These are phyloP conservation scores for Columbina picui DNA, from an alignment of 2,113 vertebrate species.

Conservation along the genomic window DNA sequence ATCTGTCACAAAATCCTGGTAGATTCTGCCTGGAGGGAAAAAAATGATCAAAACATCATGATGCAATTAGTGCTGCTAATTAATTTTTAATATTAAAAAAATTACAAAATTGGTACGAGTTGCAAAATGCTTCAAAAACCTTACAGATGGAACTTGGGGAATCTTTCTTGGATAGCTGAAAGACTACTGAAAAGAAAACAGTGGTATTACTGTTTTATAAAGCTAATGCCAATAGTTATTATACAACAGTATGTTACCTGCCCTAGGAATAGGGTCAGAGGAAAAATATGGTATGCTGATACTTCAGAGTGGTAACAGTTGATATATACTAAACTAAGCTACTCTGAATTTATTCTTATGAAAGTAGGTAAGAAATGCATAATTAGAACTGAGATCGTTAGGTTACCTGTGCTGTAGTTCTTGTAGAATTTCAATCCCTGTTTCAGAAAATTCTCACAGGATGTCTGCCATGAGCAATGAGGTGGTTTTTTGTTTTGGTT, in stretches of 20 bases:
- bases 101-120: neutral
- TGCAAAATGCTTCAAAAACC: neutral
- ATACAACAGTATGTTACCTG: neutral
- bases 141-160: neutral
- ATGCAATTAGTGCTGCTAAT: neutral
- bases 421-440: neutral
- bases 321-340: neutral
- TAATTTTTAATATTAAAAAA: neutral
- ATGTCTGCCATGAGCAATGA: accelerated
- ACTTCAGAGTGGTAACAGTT: neutral
- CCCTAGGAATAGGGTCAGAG: neutral
- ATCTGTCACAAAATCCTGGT: neutral
- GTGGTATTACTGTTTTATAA: neutral
- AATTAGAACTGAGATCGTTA: neutral
- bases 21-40: neutral
- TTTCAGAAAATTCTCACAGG: neutral
- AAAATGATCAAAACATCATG: neutral
- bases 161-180: neutral
- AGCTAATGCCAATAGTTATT: neutral
- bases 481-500: neutral
- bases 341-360: neutral
- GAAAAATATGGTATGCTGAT: neutral
- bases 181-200: neutral
- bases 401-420: neutral
- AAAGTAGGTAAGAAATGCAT: neutral